A percentile compares a stretch with the other conserved stretches of the same genome.
phyloP scores from a whole-genome alignment of 2,797 vertebrate genomes.

The Anisognathus igniventris region DNA sequence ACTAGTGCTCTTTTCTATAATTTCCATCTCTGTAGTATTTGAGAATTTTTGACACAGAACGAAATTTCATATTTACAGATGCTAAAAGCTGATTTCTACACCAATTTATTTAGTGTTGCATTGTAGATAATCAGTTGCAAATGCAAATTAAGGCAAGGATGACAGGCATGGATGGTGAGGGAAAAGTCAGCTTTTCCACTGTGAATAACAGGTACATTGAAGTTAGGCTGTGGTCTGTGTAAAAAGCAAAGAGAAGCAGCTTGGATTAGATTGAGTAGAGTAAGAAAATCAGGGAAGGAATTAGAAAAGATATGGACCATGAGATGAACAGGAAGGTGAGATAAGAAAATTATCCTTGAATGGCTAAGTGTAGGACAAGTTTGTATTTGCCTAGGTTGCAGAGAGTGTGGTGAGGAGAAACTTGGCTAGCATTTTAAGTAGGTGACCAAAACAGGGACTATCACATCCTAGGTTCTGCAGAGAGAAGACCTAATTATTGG shows the following conservation, averaged over 20 bases:
- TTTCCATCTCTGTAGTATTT: not conserved
- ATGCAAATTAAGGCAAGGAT: not conserved
- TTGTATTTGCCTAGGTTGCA: not conserved
- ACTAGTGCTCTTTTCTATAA: not conserved
- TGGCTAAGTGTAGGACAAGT: not conserved
- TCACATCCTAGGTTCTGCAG: not conserved
- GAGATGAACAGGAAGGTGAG: not conserved
- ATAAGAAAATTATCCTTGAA: not conserved
- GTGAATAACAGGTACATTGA: not conserved
- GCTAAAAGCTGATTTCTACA: not conserved
- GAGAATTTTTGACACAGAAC: not conserved
- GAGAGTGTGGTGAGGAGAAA: not conserved
- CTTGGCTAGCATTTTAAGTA: not conserved
- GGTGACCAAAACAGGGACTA: not conserved
- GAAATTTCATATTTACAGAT: not conserved
- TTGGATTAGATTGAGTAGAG: not conserved
- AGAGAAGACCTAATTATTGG: not conserved
- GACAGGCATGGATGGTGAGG: not conserved
- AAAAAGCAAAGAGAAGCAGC: not conserved
- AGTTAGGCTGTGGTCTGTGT: rapidly evolving
- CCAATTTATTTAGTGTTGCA: not conserved
- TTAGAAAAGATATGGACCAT: not conserved
- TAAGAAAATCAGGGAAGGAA: not conserved
- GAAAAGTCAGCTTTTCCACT: not conserved
- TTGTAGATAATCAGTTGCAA: not conserved